Percentiles rank a stretch among this genome's conserved stretches.
These are phyloP conservation scores for Nomia melanderi DNA, from an alignment of 1,140 invertebrate species.

Conservation along the genomic window DNA sequence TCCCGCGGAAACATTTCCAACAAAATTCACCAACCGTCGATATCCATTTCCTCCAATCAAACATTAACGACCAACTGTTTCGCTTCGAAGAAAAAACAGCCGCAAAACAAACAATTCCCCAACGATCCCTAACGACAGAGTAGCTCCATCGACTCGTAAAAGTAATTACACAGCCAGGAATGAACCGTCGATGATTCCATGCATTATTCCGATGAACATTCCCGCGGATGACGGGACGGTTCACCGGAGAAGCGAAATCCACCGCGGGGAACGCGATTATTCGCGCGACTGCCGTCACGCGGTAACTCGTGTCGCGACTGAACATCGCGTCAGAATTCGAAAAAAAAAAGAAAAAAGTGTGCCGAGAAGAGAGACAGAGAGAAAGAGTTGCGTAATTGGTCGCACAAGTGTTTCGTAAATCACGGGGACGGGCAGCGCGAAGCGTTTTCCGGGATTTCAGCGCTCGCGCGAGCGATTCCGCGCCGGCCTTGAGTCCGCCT, in stretches of 20 bases:
- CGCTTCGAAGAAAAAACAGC: no score
- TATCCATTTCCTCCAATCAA: no score
- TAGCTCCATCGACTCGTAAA: no score
- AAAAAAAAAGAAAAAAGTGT: background rate
- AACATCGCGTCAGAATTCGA: background rate
- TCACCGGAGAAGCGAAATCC: background rate
- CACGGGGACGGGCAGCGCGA: background rate
- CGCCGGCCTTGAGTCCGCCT: background rate
- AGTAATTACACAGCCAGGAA: no score
- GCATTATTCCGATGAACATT: background rate
- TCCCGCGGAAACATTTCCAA: no score
- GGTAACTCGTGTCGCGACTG: background rate
- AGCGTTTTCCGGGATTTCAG: constrained; percentile 9
- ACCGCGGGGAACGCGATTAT: background rate
- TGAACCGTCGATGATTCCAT: no score
- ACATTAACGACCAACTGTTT: no score
- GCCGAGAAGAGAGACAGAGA: background rate
- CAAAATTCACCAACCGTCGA: no score
- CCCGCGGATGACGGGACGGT: no score
- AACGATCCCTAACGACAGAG: no score
- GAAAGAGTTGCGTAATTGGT: background rate
- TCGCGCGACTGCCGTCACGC: background rate
- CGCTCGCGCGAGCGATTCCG: background rate
- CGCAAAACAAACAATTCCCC: no score
- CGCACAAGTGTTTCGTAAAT: background rate